phyloP scores from a whole-genome alignment of 2,797 vertebrate species.

The Masticophis lateralis region DNA sequence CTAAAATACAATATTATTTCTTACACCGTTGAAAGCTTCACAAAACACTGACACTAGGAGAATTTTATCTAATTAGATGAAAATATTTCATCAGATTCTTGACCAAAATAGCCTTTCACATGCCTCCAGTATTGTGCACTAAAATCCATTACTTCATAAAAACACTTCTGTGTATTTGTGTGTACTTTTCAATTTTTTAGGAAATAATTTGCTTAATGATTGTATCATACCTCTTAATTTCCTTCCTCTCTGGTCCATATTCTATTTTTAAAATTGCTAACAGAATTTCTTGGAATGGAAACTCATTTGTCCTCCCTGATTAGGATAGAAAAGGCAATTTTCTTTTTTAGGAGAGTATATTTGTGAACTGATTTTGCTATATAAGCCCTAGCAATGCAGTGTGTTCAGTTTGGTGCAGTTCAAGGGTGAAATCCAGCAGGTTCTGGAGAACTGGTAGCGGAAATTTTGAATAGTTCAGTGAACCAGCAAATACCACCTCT shows the following conservation, averaged over 20 bases:
- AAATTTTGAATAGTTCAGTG: too few species aligned
- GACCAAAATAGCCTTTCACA: background rate
- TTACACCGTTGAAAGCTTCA: background rate
- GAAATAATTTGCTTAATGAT: background rate
- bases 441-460: too few species aligned
- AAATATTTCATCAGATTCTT: background rate
- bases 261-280: conserved; percentile 10
- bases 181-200: background rate
- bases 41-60: background rate
- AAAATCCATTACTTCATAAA: background rate
- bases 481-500: too few species aligned
- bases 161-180: background rate
- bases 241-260: conserved; percentile 29
- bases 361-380: conserved; percentile 4
- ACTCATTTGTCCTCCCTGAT: conserved; percentile 34
- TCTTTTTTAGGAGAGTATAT: conserved; percentile 12
- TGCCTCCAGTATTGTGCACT: background rate
- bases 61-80: background rate
- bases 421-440: background rate
- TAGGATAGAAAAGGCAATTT: background rate
- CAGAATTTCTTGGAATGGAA: conserved; percentile 36
- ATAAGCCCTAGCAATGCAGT: conserved; percentile 38
- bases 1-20: background rate
- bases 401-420: conserved; percentile 44
- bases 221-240: background rate